Evolutionary conservation across 2,797 vertebrate genomes (phyloP), one percentile per base, ranked within the genome.

Genomic region (Sebastes trivittatus): DNA sequence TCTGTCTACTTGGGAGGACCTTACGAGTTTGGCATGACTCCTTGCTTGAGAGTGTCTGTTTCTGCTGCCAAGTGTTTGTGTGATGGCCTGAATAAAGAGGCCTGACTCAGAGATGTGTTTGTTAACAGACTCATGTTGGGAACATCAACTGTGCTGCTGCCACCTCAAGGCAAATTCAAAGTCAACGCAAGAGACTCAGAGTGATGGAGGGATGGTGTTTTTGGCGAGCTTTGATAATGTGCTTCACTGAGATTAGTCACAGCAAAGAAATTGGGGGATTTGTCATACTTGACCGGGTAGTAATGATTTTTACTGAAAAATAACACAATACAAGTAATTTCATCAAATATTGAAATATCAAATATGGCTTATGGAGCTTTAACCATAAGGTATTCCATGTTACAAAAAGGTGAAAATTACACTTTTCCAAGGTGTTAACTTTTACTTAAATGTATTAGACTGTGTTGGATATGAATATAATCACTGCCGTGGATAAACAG

Each of bases 141-240:
- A 97, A 97, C 87, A 97, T 96, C 95, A 96, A 94, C 81, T 95
- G 70, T 95, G 95, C 77, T 96, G 95, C 91, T 94, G 96, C 89
- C 95, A 96, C 80, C 96, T 97, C 73, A 96, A 97, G 96, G 96
- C 94, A 72, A 95, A 72, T 69, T 96, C 90, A 96, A 96, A 67
- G 95, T 96, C 93, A 96, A 94, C 83, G 62, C 71, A 67, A 59
- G 5, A 22, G 30, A 38, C 30, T 32, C 0, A 36, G 11, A 62
- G 32, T 20, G 55, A 66, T 10, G 3, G 23, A 74, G 11, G n/a
- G 59, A 72, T 25, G 42, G 25, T 72, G 25, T n/a, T 56, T 64
- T 72, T 60, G 22, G 11, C 29, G 23, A 6, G 42, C 54, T 74
- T 65, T 74, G n/a, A 62, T 60, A 25, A 10, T 54, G n/a, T 18